phyloP scores from a whole-genome alignment of 2,113 vertebrate species.

The Poeciliopsis retropinna region DNA sequence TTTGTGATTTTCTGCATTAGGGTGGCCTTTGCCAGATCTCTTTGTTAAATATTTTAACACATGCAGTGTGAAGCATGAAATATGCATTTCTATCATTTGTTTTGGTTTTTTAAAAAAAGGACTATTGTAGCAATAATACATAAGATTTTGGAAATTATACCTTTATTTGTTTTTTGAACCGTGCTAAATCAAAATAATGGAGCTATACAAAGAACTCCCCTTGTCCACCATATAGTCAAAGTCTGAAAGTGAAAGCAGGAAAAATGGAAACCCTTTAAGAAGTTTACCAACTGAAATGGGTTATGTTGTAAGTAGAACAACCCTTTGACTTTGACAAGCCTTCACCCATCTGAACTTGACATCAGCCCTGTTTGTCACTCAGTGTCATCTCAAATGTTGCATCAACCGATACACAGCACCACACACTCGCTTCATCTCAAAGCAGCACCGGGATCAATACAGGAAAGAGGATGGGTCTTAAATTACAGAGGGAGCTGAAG shows the following conservation, averaged over 20 bases:
- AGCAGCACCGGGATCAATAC: slow-evolving; percentile 48
- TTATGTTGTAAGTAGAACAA: slow-evolving; percentile 2
- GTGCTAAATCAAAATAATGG: no score
- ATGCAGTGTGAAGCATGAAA: no score
- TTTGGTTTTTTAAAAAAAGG: no score
- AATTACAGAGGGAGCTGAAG: slow-evolving; percentile 44
- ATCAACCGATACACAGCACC: slow-evolving; percentile 23
- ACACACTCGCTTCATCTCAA: slow-evolving; percentile 19
- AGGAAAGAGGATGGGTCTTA: slow-evolving; percentile 26
- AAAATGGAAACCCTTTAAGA: background rate
- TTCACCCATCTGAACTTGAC: slow-evolving; percentile 17
- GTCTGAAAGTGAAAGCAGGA: background rate
- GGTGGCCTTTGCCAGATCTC: no score
- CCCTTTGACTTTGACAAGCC: slow-evolving; percentile 35
- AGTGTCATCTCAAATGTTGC: slow-evolving; percentile 31
- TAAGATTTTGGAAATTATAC: no score
- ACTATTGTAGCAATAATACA: no score
- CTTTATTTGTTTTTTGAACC: no score
- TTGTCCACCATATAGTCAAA: background rate
- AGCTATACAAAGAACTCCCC: no score
- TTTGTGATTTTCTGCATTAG: no score
- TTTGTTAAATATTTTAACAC: no score
- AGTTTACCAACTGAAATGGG: background rate
- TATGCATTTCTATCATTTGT: no score
- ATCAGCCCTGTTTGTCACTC: slow-evolving; percentile 8